phyloP scores from a whole-genome alignment of 1,140 invertebrate genomes.

The Anoplolepis gracilipes region DNA sequence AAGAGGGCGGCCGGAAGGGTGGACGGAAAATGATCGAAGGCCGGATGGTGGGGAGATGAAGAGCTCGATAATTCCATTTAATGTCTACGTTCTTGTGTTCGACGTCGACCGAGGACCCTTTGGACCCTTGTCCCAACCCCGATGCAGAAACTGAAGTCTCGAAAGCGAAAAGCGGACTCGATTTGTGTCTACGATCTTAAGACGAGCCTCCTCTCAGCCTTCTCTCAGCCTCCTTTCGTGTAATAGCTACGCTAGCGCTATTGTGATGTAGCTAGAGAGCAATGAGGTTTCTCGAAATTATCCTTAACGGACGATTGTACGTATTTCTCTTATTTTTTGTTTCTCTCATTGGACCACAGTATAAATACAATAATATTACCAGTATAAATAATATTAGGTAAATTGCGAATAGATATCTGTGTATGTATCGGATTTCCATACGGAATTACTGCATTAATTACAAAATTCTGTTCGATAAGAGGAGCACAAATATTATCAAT shows the following conservation, averaged over 20 bases:
- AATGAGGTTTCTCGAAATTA: constrained; percentile 32
- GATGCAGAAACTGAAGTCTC: constrained; percentile 37
- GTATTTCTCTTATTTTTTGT: background rate
- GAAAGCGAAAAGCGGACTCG: constrained; percentile 40
- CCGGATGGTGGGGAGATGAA: constrained; percentile 44
- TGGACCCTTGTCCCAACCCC: constrained; percentile 51
- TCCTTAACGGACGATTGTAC: background rate
- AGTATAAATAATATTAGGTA: no score
- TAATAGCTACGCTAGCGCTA: constrained; percentile 33
- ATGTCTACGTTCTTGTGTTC: constrained; percentile 65
- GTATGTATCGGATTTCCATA: background rate
- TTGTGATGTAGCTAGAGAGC: background rate
- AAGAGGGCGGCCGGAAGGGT: constrained; percentile 5
- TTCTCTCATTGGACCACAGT: background rate
- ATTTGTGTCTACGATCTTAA: constrained; percentile 49
- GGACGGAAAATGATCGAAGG: constrained; percentile 59
- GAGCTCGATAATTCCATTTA: constrained; percentile 74
- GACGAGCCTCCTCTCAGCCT: constrained; percentile 19
- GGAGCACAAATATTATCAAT: background rate
- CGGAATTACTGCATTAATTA: background rate
- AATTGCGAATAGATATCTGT: background rate
- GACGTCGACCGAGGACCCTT: constrained; percentile 41
- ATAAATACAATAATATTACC: no score
- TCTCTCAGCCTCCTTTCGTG: constrained; percentile 19
- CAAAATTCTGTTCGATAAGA: background rate